These are phyloP conservation scores for Babyrousa celebensis DNA, from an alignment of 2,797 vertebrate species.

Conservation along the genomic window DNA sequence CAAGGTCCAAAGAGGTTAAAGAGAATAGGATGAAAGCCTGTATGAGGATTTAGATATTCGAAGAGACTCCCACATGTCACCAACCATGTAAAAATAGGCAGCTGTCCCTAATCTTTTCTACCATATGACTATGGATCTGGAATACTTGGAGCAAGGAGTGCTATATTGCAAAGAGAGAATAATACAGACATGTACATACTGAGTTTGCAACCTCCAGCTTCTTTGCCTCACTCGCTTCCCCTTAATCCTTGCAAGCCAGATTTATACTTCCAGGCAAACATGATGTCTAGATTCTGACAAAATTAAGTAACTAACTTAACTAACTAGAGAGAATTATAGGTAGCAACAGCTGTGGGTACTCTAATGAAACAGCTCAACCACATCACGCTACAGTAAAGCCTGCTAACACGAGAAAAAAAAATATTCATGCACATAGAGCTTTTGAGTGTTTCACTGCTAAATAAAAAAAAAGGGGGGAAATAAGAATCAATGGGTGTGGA, in stretches of 20 bases:
- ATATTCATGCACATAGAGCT: neutral
- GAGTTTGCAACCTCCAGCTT: neutral
- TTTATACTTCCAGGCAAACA: neutral
- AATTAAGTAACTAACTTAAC: neutral
- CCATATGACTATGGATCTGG: neutral
- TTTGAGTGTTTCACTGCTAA: neutral
- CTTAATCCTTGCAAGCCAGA: neutral
- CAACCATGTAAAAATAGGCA: neutral
- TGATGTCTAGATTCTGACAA: neutral
- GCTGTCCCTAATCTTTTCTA: neutral
- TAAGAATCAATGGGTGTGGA: neutral
- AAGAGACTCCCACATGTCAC: neutral
- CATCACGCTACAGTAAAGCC: neutral
- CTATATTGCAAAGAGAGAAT: neutral
- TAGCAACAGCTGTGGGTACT: neutral
- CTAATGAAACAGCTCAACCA: neutral
- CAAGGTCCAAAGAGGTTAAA: neutral
- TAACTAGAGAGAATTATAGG: neutral
- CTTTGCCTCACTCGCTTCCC: neutral
- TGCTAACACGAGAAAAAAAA: neutral
- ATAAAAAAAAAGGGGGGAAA: neutral
- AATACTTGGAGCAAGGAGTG: neutral
- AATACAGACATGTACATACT: neutral
- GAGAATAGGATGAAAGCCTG: neutral
- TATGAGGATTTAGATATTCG: neutral